These are phyloP conservation scores for Paramacrobiotus metropolitanus DNA, from an alignment of 1,140 invertebrate species.

Conservation along the genomic window DNA sequence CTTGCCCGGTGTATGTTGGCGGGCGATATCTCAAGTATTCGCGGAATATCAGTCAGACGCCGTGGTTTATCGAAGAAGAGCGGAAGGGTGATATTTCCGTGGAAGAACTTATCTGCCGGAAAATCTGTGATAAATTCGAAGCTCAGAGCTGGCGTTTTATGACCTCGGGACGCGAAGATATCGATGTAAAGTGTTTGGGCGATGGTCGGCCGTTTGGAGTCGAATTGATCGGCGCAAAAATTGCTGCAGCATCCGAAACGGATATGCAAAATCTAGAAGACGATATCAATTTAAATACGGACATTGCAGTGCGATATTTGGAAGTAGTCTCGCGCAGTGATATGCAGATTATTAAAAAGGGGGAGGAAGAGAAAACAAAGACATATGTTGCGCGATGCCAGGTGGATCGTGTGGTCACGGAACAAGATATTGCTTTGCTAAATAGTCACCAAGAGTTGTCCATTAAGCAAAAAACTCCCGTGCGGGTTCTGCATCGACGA, in stretches of 20 bases:
- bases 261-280: constrained; percentile 14
- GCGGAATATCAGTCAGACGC: constrained; percentile 64
- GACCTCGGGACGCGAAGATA: constrained; percentile 78
- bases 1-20: constrained; percentile 14
- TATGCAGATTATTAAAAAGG: constrained; percentile 46
- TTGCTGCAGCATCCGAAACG: constrained; percentile 18
- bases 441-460: constrained; percentile 32
- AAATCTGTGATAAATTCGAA: constrained; percentile 27
- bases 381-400: constrained; percentile 53
- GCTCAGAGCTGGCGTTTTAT: constrained; percentile 35
- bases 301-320: not conserved
- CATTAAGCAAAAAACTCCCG: constrained; percentile 22
- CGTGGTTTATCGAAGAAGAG: constrained; percentile 55
- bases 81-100: constrained; percentile 59
- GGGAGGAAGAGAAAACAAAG: constrained; percentile 63
- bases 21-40: constrained; percentile 69
- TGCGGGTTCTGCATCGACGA: constrained; percentile 53
- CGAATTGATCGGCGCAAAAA: constrained; percentile 45
- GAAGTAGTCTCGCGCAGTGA: constrained; percentile 26
- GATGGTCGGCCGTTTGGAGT: constrained; percentile 47
- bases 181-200: constrained; percentile 41
- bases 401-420: constrained; percentile 20
- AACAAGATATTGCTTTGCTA: constrained; percentile 28
- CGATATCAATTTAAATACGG: constrained; percentile 7
- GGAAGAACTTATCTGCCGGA: constrained; percentile 57